These are phyloP conservation scores for Globia sparganii DNA, from an alignment of 2,888 invertebrate species.

Conservation along the genomic window DNA sequence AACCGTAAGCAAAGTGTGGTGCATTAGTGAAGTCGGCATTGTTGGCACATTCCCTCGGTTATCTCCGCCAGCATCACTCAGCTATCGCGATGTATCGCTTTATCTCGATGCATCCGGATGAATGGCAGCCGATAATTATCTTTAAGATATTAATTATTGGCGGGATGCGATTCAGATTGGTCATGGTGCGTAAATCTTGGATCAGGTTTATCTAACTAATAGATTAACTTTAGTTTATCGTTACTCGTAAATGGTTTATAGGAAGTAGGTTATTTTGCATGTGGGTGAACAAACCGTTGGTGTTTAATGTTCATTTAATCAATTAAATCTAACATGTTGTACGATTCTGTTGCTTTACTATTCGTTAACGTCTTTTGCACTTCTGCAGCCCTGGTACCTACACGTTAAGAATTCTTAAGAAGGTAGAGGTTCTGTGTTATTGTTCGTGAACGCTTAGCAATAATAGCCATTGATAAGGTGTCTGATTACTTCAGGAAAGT, in stretches of 20 bases:
- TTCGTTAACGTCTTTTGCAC: neutral
- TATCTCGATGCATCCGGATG: constrained; percentile 51
- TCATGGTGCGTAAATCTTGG: constrained; percentile 36
- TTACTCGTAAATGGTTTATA: constrained; percentile 33
- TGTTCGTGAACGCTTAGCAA: constrained; percentile 13
- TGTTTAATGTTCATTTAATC: constrained; percentile 19
- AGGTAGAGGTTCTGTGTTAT: constrained; percentile 11
- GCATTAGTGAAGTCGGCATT: constrained; percentile 55
- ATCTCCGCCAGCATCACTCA: constrained; percentile 44
- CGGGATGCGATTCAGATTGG: constrained; percentile 43
- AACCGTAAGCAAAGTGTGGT: constrained; percentile 56
- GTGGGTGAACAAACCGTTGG: constrained; percentile 13
- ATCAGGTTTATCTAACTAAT: constrained; percentile 24
- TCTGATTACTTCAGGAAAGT: constrained; percentile 47
- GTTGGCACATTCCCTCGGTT: constrained; percentile 58
- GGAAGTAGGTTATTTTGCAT: constrained; percentile 30
- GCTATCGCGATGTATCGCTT: constrained; percentile 42
- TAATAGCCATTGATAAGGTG: constrained; percentile 37
- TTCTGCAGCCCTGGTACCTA: constrained; percentile 4
- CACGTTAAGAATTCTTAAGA: constrained; percentile 3
- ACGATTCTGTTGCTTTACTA: neutral
- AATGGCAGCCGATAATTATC: constrained; percentile 57
- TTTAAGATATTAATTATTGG: constrained; percentile 59
- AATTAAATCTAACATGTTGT: constrained; percentile 12
- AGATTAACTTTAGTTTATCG: constrained; percentile 29